phyloP scores from a whole-genome alignment of 2,888 invertebrate genomes.

The Lysandra bellargus region DNA sequence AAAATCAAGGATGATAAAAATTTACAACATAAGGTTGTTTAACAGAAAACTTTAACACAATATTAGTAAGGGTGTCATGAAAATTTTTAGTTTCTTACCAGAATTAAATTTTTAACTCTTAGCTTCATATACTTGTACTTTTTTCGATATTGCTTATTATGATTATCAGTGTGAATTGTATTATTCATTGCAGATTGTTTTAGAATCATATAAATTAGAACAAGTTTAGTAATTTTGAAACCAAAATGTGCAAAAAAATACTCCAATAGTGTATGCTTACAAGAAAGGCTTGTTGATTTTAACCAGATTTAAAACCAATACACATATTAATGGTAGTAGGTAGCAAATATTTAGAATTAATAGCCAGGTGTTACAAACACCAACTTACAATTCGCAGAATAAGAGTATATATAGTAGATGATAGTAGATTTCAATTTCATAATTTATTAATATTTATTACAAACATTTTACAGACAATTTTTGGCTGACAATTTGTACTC shows the following conservation, averaged over 20 bases:
- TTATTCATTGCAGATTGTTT: slow-evolving; percentile 47
- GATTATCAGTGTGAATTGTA: slow-evolving; percentile 50
- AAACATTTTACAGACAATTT: too few relatives aligned
- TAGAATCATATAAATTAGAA: slow-evolving; percentile 21
- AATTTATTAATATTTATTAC: too few relatives aligned
- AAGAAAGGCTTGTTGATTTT: not conserved
- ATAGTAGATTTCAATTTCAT: too few relatives aligned
- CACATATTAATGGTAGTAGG: not conserved
- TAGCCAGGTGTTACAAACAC: too few relatives aligned
- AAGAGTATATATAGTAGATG: too few relatives aligned
- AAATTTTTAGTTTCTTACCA: slow-evolving; percentile 74
- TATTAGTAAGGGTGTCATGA: not conserved
- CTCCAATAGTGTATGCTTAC: not conserved
- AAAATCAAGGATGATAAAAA: too few relatives aligned
- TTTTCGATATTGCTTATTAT: slow-evolving; percentile 78
- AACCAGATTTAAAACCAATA: not conserved
- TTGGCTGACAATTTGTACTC: too few relatives aligned
- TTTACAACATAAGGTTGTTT: too few relatives aligned
- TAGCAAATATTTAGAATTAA: too few relatives aligned
- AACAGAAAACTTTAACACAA: too few relatives aligned
- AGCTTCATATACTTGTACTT: slow-evolving; percentile 83
- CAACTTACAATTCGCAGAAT: too few relatives aligned
- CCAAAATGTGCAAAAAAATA: not conserved
- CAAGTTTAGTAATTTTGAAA: not conserved
- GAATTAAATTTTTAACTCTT: slow-evolving; percentile 83